Percentiles rank a stretch among this genome's conserved stretches.
Evolutionary conservation across 2,888 invertebrate genomes (phyloP).

Genomic region (Himalopsyche anomala): DNA sequence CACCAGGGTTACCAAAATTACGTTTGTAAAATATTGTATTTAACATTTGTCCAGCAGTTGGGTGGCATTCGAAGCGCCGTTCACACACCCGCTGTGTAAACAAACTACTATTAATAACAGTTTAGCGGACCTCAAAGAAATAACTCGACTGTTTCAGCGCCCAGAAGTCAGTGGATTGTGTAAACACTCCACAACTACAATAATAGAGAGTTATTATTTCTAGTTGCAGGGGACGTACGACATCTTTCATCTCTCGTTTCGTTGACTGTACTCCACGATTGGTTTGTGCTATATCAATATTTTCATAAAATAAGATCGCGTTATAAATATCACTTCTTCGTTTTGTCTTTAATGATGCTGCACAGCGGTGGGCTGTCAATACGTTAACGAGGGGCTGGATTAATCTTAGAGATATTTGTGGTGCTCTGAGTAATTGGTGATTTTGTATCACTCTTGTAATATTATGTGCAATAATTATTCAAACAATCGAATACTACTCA

Average conservation of each 20-base stretch:
- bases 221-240: constrained; percentile 19
- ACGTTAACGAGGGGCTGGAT: no score
- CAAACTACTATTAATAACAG: constrained; percentile 52
- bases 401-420: no score
- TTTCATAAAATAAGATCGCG: no score
- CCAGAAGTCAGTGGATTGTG: constrained; percentile 10
- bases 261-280: not conserved
- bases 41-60: not conserved
- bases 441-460: no score
- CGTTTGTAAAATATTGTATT: not conserved
- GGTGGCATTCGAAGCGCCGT: constrained; percentile 41
- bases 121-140: constrained; percentile 29
- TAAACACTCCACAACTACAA: constrained; percentile 12
- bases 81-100: constrained; percentile 47
- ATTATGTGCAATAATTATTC: no score
- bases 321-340: no score
- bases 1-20: no score
- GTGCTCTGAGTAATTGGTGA: no score
- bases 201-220: constrained; percentile 25
- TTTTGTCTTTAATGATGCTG: no score
- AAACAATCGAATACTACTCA: no score
- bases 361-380: no score
- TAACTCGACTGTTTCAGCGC: not conserved
- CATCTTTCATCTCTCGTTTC: constrained; percentile 17
- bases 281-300: no score